Evolutionary conservation across 2,888 invertebrate genomes (phyloP).

Genomic region (Epinotia nisella): DNA sequence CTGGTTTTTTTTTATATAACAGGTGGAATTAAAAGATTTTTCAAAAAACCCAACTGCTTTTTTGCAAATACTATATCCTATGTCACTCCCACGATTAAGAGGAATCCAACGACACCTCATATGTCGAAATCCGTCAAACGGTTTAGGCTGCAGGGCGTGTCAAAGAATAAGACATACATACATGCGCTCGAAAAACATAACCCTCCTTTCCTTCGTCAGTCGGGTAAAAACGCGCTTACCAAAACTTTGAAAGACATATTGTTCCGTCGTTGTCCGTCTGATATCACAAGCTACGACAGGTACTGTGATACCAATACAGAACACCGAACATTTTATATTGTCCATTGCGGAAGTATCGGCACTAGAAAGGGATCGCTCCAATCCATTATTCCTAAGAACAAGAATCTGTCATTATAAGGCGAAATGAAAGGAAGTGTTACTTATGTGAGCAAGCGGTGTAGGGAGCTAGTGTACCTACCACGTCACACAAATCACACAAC

Average conservation of each 20-base stretch:
- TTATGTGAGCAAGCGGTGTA: constrained; percentile 22
- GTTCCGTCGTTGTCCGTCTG: constrained; percentile 51
- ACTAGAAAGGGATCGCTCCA: constrained; percentile 69
- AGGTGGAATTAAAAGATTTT: too few species aligned
- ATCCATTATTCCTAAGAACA: constrained; percentile 27
- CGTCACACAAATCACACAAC: background rate
- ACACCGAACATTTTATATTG: constrained; percentile 68
- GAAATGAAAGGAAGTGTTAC: constrained; percentile 33
- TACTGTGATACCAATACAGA: constrained; percentile 53
- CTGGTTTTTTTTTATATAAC: too few species aligned
- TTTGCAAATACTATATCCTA: too few species aligned
- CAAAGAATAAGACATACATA: too few species aligned
- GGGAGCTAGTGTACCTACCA: background rate
- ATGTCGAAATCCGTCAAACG: too few species aligned
- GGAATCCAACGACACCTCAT: too few species aligned
- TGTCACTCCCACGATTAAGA: too few species aligned
- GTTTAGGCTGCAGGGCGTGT: too few species aligned
- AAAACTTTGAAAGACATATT: constrained; percentile 65
- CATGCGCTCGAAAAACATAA: too few species aligned
- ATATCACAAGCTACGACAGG: constrained; percentile 54
- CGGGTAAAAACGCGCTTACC: too few species aligned
- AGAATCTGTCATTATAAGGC: constrained; percentile 34
- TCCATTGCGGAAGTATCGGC: constrained; percentile 68
- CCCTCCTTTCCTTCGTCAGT: too few species aligned
- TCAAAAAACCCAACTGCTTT: too few species aligned